Conservation (phyloP, 2,797 vertebrate species). For the Malurus leucopterus region DNA sequence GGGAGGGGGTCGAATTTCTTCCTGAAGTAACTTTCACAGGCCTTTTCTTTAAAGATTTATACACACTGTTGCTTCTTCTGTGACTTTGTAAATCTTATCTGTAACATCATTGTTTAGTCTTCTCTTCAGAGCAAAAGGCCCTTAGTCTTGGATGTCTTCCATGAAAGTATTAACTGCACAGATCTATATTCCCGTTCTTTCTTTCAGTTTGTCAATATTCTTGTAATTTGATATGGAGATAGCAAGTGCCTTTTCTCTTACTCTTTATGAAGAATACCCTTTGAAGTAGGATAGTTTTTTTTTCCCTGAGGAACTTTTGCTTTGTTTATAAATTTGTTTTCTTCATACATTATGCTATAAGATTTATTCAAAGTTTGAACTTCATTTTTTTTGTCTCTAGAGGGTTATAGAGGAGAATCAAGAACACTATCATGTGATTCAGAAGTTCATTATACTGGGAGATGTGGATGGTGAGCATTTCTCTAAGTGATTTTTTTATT, state of each 20-base stretch:
- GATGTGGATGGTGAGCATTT: conserved; percentile 87
- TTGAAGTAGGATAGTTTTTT: neutral
- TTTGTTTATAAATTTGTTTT: conserved; percentile 35
- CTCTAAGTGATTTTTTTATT: conserved; percentile 19
- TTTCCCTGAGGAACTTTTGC: neutral
- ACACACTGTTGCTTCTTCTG: neutral
- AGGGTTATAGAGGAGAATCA: conserved; percentile 90
- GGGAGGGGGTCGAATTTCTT: fast-evolving
- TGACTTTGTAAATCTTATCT: neutral
- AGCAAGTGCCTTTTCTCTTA: neutral
- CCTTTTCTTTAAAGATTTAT: neutral
- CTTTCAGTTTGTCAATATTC: neutral
- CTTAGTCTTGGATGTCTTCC: neutral
- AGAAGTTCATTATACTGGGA: conserved; percentile 92
- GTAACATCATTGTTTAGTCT: neutral
- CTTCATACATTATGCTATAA: neutral
- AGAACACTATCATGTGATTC: conserved; percentile 93
- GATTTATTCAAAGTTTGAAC: conserved; percentile 12
- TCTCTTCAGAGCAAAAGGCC: neutral
- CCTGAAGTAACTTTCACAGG: neutral
- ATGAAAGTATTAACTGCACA: neutral
- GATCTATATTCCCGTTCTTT: neutral
- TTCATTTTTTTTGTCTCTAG: conserved; percentile 67
- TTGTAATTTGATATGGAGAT: neutral
- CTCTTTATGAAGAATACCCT: neutral